Conservation (phyloP, 2,113 vertebrate genomes). For the Oryzias melastigma region DNA sequence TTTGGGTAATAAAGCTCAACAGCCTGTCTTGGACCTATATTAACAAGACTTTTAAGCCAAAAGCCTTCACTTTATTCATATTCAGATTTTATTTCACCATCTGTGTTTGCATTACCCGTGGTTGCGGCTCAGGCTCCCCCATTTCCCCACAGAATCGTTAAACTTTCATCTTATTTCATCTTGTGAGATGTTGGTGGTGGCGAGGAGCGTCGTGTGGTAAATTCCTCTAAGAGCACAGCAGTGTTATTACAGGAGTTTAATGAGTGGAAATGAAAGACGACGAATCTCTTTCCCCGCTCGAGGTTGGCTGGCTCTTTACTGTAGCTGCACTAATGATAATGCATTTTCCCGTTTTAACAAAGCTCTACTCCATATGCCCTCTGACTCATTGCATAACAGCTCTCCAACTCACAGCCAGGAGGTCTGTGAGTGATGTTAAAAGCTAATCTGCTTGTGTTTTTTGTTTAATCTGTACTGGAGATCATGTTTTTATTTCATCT, state of each 20-base stretch:
- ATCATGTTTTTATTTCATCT: slow-evolving; percentile 24
- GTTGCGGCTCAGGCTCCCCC: slow-evolving; percentile 27
- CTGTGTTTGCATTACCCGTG: slow-evolving; percentile 31
- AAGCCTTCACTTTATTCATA: slow-evolving; percentile 20
- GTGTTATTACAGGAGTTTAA: slow-evolving; percentile 70
- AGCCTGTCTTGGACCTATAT: too few species aligned
- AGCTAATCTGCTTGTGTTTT: slow-evolving; percentile 21
- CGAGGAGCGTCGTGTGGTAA: slow-evolving; percentile 53
- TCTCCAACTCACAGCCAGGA: slow-evolving; percentile 40
- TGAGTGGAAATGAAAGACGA: slow-evolving; percentile 73
- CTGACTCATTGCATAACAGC: slow-evolving; percentile 57
- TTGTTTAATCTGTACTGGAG: slow-evolving; percentile 10
- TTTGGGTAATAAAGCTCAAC: too few species aligned
- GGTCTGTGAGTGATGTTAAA: slow-evolving; percentile 30
- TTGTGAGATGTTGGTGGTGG: slow-evolving; percentile 49
- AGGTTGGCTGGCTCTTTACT: slow-evolving; percentile 52
- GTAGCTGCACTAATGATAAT: slow-evolving; percentile 71
- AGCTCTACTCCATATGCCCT: slow-evolving; percentile 59
- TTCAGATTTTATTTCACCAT: slow-evolving; percentile 26
- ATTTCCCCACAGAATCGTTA: slow-evolving; percentile 42
- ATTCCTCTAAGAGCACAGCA: slow-evolving; percentile 63
- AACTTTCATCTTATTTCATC: slow-evolving; percentile 53
- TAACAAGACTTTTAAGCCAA: too few species aligned
- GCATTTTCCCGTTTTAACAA: slow-evolving; percentile 61
- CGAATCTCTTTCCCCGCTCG: slow-evolving; percentile 59